These are phyloP conservation scores for Odontocolon sp. DNA, from an alignment of 2,888 invertebrate genomes.

Conservation along the genomic window DNA sequence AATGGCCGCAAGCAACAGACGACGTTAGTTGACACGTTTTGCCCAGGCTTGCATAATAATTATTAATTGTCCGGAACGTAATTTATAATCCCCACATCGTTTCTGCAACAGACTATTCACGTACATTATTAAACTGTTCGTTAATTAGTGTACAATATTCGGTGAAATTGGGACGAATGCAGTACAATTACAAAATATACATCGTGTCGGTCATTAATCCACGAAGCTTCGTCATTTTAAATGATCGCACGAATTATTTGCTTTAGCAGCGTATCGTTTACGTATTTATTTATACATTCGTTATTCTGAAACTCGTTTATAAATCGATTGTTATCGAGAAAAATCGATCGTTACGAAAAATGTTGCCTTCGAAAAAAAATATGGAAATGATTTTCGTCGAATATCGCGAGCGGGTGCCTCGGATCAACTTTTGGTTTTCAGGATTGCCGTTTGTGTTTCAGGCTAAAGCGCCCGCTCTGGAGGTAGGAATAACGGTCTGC, in stretches of 20 bases:
- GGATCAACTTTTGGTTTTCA: conserved; percentile 69
- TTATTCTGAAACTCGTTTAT: conserved; percentile 11
- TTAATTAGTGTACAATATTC: not conserved
- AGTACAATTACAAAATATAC: conserved; percentile 12
- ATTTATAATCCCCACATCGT: too few relatives aligned
- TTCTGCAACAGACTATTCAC: too few relatives aligned
- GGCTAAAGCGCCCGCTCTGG: conserved; percentile 79
- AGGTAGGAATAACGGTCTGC: conserved; percentile 78
- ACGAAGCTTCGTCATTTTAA: conserved; percentile 45
- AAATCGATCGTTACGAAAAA: not conserved
- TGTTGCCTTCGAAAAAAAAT: not conserved
- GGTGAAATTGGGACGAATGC: conserved; percentile 37
- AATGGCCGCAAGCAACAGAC: conserved; percentile 80
- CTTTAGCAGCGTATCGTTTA: conserved; percentile 58
- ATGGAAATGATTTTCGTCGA: not conserved
- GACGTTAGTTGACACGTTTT: conserved; percentile 78
- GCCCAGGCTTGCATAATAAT: conserved; percentile 67
- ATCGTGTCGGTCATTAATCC: conserved; percentile 26
- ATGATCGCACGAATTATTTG: conserved; percentile 54
- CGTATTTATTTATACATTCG: conserved; percentile 19
- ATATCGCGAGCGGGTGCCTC: conserved; percentile 37
- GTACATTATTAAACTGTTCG: not conserved
- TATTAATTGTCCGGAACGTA: conserved; percentile 36
- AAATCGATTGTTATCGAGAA: conserved; percentile 9
- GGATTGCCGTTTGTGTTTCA: conserved; percentile 80